Conservation (phyloP, 2,797 vertebrate species). For the Lacerta viridis region DNA sequence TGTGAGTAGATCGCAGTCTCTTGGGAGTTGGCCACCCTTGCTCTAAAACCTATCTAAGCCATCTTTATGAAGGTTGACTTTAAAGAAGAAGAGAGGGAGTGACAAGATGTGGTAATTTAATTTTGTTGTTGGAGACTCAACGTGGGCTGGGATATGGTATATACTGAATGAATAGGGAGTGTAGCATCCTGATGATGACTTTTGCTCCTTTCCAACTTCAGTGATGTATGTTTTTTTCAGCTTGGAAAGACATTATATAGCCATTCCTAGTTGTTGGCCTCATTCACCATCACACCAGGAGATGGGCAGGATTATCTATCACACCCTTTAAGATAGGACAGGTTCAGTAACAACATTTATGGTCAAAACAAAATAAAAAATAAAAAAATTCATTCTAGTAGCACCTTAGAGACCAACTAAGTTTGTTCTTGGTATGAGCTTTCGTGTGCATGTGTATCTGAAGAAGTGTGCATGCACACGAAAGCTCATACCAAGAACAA, state of each 20-base stretch:
- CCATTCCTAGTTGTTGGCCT: background rate
- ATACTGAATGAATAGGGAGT: too few relatives aligned
- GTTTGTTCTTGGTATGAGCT: too few relatives aligned
- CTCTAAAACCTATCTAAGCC: background rate
- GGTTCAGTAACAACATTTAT: background rate
- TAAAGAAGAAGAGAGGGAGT: background rate
- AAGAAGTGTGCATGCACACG: too few relatives aligned
- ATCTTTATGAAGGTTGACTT: background rate
- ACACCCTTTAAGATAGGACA: background rate
- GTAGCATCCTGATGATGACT: background rate
- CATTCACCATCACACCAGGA: background rate
- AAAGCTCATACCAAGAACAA: too few relatives aligned
- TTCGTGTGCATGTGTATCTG: too few relatives aligned
- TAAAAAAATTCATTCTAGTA: too few relatives aligned
- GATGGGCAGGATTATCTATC: background rate
- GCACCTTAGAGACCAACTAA: too few relatives aligned
- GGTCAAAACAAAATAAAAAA: too few relatives aligned
- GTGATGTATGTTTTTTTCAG: background rate
- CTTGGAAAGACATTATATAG: background rate
- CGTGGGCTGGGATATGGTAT: too few relatives aligned
- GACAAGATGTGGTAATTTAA: background rate
- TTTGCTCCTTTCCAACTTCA: background rate
- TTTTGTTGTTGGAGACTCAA: background rate
- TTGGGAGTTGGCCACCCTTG: too few relatives aligned
- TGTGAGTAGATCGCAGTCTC: too few relatives aligned